These are phyloP conservation scores for Nemotelus pantherinus DNA, from an alignment of 2,888 invertebrate species.

Conservation along the genomic window DNA sequence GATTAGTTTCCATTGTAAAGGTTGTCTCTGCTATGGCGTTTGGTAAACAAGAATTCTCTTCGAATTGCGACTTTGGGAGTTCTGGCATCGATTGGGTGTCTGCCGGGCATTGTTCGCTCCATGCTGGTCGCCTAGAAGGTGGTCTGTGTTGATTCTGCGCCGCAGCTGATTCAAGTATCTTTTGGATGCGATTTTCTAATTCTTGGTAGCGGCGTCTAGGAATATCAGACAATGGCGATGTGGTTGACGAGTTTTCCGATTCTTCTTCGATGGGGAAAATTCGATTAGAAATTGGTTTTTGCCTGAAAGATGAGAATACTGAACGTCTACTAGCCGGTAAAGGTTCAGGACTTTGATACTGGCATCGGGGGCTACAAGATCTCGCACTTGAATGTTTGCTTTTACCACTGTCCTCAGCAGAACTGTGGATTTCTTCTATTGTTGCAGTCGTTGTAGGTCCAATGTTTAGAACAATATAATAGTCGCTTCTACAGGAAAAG, in stretches of 20 bases:
- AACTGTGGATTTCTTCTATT: constrained; percentile 17
- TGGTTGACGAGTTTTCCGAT: constrained; percentile 41
- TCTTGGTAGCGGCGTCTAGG: constrained; percentile 5
- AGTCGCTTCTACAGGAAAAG: constrained; percentile 20
- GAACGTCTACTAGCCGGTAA: not conserved
- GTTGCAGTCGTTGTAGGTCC: not conserved
- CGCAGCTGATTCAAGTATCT: not conserved
- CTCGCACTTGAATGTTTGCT: not conserved
- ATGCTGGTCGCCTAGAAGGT: not conserved
- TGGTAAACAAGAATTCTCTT: not conserved
- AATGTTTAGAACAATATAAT: constrained; percentile 32
- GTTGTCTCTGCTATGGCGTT: not conserved
- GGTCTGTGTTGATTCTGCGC: not conserved
- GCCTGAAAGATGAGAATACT: not conserved
- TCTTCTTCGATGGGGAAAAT: constrained; percentile 45
- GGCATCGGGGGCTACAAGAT: not conserved
- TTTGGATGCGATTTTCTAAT: not conserved
- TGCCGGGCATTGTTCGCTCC: not conserved
- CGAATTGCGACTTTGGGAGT: not conserved
- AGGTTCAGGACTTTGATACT: not conserved
- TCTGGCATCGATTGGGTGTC: constrained; percentile 4
- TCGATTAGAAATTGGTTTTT: constrained; percentile 15
- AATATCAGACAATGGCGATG: constrained; percentile 4
- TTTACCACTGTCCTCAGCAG: not conserved
- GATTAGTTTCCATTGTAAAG: not conserved